Evolutionary conservation across 2,888 invertebrate species (phyloP).

Genomic region (Scelioninae gen. 1): DNA sequence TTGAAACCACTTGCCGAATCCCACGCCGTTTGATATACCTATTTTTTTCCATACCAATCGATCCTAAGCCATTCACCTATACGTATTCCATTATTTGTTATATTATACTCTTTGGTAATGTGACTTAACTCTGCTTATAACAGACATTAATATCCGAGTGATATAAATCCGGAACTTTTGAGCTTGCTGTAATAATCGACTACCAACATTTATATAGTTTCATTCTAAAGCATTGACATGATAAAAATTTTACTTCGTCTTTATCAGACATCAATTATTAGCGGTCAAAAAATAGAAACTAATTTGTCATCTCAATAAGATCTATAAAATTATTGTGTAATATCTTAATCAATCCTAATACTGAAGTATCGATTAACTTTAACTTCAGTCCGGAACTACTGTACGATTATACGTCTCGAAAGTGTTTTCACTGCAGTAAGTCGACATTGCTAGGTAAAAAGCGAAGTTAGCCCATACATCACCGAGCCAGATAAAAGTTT

Average conservation of each 20-base stretch:
- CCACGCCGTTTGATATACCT: conserved; percentile 62
- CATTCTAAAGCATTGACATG: no score
- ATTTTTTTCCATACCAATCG: conserved; percentile 50
- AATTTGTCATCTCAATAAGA: no score
- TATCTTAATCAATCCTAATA: conserved; percentile 52
- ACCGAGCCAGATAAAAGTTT: conserved; percentile 71
- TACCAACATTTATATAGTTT: conserved; percentile 1
- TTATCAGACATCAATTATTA: no score
- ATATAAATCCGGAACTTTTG: conserved; percentile 29
- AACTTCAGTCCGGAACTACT: conserved; percentile 58
- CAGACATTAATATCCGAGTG: conserved; percentile 18
- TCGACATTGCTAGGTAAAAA: conserved; percentile 71
- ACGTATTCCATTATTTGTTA: conserved; percentile 58
- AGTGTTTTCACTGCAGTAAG: conserved; percentile 71
- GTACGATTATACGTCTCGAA: conserved; percentile 71
- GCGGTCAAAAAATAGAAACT: no score
- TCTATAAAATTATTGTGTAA: conserved; percentile 2
- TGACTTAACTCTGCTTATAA: conserved; percentile 47
- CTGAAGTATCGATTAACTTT: conserved; percentile 54
- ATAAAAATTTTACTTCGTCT: no score
- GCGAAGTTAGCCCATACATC: conserved; percentile 71
- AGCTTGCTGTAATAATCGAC: conserved; percentile 25
- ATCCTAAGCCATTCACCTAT: conserved; percentile 53
- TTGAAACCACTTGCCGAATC: conserved; percentile 65
- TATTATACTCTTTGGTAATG: conserved; percentile 45